Base-by-base conservation (phyloP, 2,797 vertebrate genomes). In the Microhierax caerulescens region DNA sequence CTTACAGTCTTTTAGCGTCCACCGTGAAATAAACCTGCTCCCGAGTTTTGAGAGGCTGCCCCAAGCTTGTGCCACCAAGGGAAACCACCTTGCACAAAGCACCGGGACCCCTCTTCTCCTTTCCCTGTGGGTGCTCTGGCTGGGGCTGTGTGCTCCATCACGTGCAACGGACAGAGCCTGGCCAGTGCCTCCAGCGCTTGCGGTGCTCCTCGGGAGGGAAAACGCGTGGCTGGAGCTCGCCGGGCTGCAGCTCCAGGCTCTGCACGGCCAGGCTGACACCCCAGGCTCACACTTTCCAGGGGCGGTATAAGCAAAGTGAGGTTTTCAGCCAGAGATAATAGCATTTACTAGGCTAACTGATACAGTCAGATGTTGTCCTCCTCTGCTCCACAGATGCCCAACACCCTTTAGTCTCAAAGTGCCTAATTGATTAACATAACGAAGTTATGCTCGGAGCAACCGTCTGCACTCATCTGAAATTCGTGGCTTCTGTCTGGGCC, bases 201-300 rank as follows among this genome's bases (percentile, higher is more conserved):
- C 5, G 4, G 20, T 4, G 61, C 76, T 54, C 30, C 47, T 13
- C 3, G 5, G 50, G 57, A 48, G 59, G 60, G 9, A 17, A 21
- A 3, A n/a, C 2, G 28, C 27, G 27, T 5, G 39, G 17, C 23
- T 23, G 28, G 54, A 24, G 36, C 21, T 14, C 8, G 1, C 1
- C 18, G 25, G 21, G 36, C 41, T 39, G 60, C 22, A 7, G 36
- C 41, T 39, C 68, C 22, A 7, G 36, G 59, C 34, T 23, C 27
- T 10, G 68, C 37, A 27, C 27, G 47, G 24, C 28, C 45, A 8
- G 45, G 43, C n/a, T 47, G 57, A 11, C 11, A 48, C 28, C 47
- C 27, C 25, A 8, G 41, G 61, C 8, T 65, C 51, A 7, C 2
- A 13, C 13, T 9, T 17, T 25, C 43, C 78, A 16, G 19, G 11